Base-by-base conservation (phyloP, 2,797 vertebrate genomes). In the Apogon hyalosoma region DNA sequence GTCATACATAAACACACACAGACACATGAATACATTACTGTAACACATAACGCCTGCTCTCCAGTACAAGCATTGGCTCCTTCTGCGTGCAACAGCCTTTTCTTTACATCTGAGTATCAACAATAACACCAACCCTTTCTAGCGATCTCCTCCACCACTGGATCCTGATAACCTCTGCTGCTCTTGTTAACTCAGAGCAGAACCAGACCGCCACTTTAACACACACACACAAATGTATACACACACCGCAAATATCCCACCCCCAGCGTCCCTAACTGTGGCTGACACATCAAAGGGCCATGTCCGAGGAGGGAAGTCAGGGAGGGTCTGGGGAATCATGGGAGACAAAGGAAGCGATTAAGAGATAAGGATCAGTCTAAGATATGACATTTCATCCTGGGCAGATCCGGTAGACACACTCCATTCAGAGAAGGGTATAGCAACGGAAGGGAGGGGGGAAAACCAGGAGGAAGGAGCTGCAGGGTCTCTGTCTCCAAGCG, bases 311-410 rank as follows among this genome's bases (percentile, higher is more conserved):
- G 93, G 92, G 93, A 95, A 95, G 95, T 93, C 94, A 91, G 93
- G 94, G 75, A 95, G 95, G 94, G 94, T 94, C 95, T 94, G 93
- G 93, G 93, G 95, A 96, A 93, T 95, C 94, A 86, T 90, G 83
- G 95, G 95, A 96, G 91, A 97, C 96, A 97, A 98, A 98, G 95
- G 94, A 94, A 96, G 97, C 92, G 94, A 96, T 98, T 96, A 95
- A 95, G 94, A 96, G 97, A 98, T 97, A 97, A 97, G 93, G 91
- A 96, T 97, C 95, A 92, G 94, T 92, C 94, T 91, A 92, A 94
- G 94, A 97, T 97, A 96, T 95, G 96, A 97, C 96, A 97, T 97
- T 97, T 97, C 96, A 97, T 96, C 96, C 95, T 92, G 88, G 95
- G 93, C 93, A 94, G 94, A 96, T 95, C 95, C 92, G 86, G 93